A percentile compares a stretch with the other conserved stretches of the same genome.
phyloP scores from a whole-genome alignment of 2,113 vertebrate genomes.

The Gracilinanus agilis region DNA sequence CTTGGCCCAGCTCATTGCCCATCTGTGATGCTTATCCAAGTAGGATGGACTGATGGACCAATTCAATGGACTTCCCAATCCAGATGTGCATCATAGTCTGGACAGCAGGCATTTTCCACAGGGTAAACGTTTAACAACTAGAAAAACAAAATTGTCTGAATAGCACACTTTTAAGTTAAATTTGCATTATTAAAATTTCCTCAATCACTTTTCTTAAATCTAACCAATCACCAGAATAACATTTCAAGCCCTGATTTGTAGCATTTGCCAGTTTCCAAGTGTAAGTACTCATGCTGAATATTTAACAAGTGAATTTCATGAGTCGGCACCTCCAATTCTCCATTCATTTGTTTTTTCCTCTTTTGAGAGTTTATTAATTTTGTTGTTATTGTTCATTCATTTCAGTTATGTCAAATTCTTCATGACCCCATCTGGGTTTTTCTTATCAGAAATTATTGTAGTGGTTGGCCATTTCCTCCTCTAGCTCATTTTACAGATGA shows the following conservation, averaged over 20 bases:
- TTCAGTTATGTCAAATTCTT: too few relatives aligned
- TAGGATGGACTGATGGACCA: neutral
- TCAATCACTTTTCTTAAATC: neutral
- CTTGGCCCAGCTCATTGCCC: neutral
- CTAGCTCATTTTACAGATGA: too few relatives aligned
- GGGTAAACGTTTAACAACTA: neutral
- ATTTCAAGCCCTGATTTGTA: neutral
- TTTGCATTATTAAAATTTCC: neutral
- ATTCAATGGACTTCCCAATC: neutral
- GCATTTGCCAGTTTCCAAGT: neutral
- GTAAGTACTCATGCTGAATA: neutral
- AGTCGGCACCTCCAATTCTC: neutral
- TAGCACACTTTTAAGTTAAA: neutral
- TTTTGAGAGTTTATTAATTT: neutral
- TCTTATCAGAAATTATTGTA: too few relatives aligned
- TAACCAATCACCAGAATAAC: neutral
- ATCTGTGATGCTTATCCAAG: neutral
- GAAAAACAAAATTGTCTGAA: neutral
- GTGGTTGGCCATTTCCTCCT: too few relatives aligned
- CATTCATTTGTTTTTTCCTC: neutral
- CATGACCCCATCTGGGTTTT: too few relatives aligned
- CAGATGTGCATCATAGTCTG: neutral
- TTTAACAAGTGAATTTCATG: neutral
- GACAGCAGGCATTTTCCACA: neutral
- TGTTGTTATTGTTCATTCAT: neutral